Conservation (phyloP, 2,888 invertebrate genomes). For the Chrysotoxum bicinctum region DNA sequence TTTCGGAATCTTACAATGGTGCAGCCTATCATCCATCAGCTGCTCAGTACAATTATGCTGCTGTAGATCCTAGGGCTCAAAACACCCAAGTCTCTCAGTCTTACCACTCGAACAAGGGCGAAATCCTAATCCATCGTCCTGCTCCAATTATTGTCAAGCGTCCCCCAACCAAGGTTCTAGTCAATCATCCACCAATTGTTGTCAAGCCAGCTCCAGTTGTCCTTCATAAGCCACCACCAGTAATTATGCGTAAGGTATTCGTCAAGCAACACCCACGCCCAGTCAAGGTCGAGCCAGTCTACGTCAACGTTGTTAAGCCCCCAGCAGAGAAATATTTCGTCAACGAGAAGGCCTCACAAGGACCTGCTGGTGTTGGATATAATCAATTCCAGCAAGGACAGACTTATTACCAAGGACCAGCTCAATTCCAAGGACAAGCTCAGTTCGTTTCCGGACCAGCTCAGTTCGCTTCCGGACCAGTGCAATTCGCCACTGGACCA, state of each 20-base stretch:
- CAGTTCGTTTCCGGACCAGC: not conserved
- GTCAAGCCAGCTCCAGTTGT: conserved; percentile 81
- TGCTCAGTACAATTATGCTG: not conserved
- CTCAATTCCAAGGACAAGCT: not conserved
- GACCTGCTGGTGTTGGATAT: conserved; percentile 3
- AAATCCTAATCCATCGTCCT: conserved; percentile 80
- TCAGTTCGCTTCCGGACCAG: not conserved
- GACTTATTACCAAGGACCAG: not conserved
- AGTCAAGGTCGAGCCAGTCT: conserved; percentile 80
- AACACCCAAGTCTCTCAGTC: conserved; percentile 40
- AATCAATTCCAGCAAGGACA: conserved; percentile 2
- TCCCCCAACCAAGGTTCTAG: conserved; percentile 80
- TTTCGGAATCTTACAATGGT: not conserved
- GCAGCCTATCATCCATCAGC: not conserved
- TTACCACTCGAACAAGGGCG: conserved; percentile 77
- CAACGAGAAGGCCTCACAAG: conserved; percentile 77
- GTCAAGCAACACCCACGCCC: conserved; percentile 80
- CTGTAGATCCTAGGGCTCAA: conserved; percentile 19
- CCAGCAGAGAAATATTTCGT: conserved; percentile 81
- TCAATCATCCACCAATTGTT: conserved; percentile 80
- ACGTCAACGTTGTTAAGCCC: conserved; percentile 80
- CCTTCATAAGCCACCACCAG: conserved; percentile 81
- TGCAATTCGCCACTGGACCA: not conserved
- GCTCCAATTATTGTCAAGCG: conserved; percentile 80
- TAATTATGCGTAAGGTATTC: conserved; percentile 79